These are phyloP conservation scores for Cremastinae sp. DNA, from an alignment of 2,888 invertebrate species.

Conservation along the genomic window DNA sequence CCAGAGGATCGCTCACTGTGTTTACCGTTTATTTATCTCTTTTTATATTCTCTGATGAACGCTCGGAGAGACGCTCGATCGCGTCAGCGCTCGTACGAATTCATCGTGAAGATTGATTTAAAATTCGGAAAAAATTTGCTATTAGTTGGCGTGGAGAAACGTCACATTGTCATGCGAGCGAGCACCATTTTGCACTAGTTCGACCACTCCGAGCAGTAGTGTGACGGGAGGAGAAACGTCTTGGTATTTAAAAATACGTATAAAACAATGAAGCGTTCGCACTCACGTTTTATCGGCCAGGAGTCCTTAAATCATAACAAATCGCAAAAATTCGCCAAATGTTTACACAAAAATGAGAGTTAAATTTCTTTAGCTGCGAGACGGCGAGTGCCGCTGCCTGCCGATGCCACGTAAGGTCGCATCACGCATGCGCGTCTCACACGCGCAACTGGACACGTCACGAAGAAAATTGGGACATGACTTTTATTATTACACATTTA, in stretches of 20 bases:
- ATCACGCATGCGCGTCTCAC: conserved; percentile 81
- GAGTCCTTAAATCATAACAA: conserved; percentile 76
- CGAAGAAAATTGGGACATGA: conserved; percentile 49
- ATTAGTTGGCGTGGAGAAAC: conserved; percentile 45
- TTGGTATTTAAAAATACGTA: conserved; percentile 4
- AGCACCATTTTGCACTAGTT: conserved; percentile 66
- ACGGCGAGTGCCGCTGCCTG: conserved; percentile 70
- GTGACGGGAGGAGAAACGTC: conserved; percentile 5
- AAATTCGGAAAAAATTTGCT: conserved; percentile 45
- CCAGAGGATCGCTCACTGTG: no score
- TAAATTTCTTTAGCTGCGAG: conserved; percentile 70
- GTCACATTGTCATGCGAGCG: conserved; percentile 60
- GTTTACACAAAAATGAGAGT: conserved; percentile 72
- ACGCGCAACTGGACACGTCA: conserved; percentile 75
- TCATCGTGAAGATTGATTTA: conserved; percentile 37
- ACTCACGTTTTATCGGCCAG: conserved; percentile 72
- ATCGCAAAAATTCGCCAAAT: conserved; percentile 69
- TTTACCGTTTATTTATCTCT: background rate
- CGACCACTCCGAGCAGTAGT: background rate
- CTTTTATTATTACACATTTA: no score
- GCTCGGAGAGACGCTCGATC: no score
- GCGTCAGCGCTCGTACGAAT: no score
- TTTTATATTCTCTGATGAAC: conserved; percentile 47
- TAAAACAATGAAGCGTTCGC: conserved; percentile 20
- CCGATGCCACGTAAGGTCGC: conserved; percentile 84